Conservation (phyloP, 2,797 vertebrate genomes). For the Falco peregrinus region DNA sequence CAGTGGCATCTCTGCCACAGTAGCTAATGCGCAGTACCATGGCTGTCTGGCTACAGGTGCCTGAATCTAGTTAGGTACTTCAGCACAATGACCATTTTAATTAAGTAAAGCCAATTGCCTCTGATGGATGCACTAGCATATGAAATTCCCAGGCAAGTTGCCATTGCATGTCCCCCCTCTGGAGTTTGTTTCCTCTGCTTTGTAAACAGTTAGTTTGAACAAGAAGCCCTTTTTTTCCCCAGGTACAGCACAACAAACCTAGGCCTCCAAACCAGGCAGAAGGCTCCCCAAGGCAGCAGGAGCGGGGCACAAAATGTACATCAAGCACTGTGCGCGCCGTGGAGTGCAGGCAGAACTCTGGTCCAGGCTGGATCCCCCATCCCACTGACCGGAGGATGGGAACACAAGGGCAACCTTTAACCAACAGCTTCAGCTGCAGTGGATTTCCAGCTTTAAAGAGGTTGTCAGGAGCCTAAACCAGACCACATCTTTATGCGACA, state of each 20-base stretch:
- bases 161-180: not conserved
- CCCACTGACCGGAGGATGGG: not conserved
- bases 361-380: not conserved
- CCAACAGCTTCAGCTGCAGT: not conserved
- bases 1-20: not conserved
- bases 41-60: conserved; percentile 44
- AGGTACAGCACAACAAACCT: not conserved
- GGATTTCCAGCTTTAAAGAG: not conserved
- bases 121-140: not conserved
- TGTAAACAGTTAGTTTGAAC: not conserved
- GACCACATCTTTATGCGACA: not conserved
- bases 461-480: not conserved
- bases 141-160: conserved; percentile 16
- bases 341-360: not conserved
- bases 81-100: conserved; percentile 20
- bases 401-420: not conserved
- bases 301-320: not conserved
- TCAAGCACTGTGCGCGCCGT: not conserved
- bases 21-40: not conserved
- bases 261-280: not conserved
- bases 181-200: not conserved
- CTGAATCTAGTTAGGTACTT: conserved; percentile 50
- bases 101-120: conserved; percentile 46
- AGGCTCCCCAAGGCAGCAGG: not conserved
- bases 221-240: not conserved